Evolutionary conservation across 2,797 vertebrate species (phyloP), one percentile per base, ranked within the genome.

Genomic region (Hyperoplus lanceolatus): DNA sequence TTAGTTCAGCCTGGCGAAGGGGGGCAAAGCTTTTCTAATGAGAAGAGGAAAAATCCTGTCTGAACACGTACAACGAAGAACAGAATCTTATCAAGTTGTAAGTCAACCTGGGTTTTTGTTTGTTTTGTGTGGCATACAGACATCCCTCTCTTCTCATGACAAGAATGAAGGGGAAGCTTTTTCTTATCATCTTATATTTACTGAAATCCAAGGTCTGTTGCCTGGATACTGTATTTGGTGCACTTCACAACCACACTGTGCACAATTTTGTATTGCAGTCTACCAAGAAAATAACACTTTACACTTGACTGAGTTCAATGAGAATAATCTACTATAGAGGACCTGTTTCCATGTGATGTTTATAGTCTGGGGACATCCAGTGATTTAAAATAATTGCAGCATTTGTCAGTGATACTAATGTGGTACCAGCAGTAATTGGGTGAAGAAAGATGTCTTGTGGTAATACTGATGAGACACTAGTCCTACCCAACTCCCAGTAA

Each of bases 141-240:
- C 53, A 53, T 80, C 56, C 41, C 48, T 69, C 9, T 79, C 16
- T 63, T 36, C 18, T 62, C 70, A 72, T 72, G 79, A 87, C 77
- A 73, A 36, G 59, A 29, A 69, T 70, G 65, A 53, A 86, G 79
- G 88, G 75, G n/a, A 79, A 84, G 64, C 16, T 49, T 12, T 15
- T 64, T 59, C 48, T 81, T 73, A n/a, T 77, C 62, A 50, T 67
- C 36, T 59, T 81, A 71, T 85, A 61, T 87, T 82, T 82, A 74
- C 66, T 38, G n/a, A 69, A 53, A 70, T 55, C 5, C 68, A 39
- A 43, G 42, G 29, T 73, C 67, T 73, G 82, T 92, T 89, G 86
- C 85, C 60, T 84, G 70, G 87, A 82, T 65, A 87, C 88, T 42
- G 79, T 4, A 16, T 58, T 63, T 60, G n/a, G 59, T 3, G 77